phyloP scores from a whole-genome alignment of 2,888 invertebrate species.

The Gandaritis pyraliata region DNA sequence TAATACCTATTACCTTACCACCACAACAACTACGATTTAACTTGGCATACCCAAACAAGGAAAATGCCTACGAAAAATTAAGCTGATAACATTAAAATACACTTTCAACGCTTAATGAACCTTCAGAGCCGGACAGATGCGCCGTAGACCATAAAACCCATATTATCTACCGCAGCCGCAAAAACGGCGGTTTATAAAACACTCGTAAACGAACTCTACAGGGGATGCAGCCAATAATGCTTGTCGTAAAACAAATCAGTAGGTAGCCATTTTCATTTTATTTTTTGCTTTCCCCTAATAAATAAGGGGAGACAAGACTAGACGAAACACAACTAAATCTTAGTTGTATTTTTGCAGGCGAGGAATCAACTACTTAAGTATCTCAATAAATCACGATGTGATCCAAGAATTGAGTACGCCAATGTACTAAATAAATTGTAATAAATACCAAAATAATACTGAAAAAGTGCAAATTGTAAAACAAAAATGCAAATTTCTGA shows the following conservation, averaged over 20 bases:
- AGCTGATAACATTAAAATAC: conserved; percentile 1
- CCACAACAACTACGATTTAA: too few species aligned
- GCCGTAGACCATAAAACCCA: conserved; percentile 69
- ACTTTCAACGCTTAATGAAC: conserved; percentile 36
- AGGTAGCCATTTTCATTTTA: background rate
- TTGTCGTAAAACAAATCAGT: conserved; percentile 47
- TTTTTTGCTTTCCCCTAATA: background rate
- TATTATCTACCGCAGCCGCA: conserved; percentile 60
- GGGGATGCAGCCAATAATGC: conserved; percentile 62
- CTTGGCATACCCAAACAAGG: background rate
- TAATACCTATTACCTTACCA: background rate
- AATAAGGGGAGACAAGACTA: background rate
- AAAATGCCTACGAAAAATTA: background rate
- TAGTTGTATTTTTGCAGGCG: too few species aligned
- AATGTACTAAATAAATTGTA: too few species aligned
- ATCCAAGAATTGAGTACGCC: too few species aligned
- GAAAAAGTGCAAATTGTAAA: too few species aligned
- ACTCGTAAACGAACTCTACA: conserved; percentile 69
- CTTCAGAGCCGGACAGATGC: conserved; percentile 58
- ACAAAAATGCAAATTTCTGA: too few species aligned
- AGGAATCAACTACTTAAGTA: too few species aligned
- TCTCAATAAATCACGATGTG: too few species aligned
- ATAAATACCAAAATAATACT: too few species aligned
- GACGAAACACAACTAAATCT: too few species aligned
- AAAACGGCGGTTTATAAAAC: conserved; percentile 71